Base-by-base conservation (phyloP, 2,888 invertebrate species). In the Phlogophora meticulosa region DNA sequence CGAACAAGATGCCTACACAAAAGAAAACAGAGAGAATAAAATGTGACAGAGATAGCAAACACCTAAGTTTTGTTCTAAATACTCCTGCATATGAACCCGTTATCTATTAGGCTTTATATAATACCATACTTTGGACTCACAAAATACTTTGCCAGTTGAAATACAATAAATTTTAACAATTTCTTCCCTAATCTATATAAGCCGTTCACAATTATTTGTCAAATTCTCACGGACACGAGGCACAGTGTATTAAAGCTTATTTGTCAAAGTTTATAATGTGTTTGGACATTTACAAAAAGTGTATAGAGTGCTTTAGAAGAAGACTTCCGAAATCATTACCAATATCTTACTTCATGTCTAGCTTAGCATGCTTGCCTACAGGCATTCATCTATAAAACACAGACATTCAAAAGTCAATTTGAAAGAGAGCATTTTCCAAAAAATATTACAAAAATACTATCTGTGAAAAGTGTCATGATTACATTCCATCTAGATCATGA, bases 401-500 rank as follows among this genome's bases (percentile, higher is more conserved):
- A 32, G 36, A 45, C 38, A 42, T 62, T 40, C 13, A 43, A 61
- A 36, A 57, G 15, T 42, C 13, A 22, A 24, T n/a, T 45, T 57
- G 7, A 61, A 38, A 20, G 10, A 43, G 17, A 43, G 64, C 17
- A 20, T 42, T n/a, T 34, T 15, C 34, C 9, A 61, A 57, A 43
- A 69, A 45, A 46, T 5, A 20, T 49, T 63, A 72, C 34, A 65
- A 81, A 75, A 81, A 69, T 78, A 72, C 46, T 56, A 49, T 68
- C 32, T 65, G 46, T 13, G 49, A 59, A 53, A 57, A 40, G 28
- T 82, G 80, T 80, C 80, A 80, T 77, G 78, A 70, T 58, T 69
- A 53, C 9, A 67, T 71, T 76, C 34, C 42, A 43, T 60, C 66
- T 71, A 82, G 77, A 80, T 82, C 79, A 71, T 45, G 22, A 13